Percentiles rank a stretch among this genome's conserved stretches.
Evolutionary conservation across 2,113 vertebrate species (phyloP).

Genomic region (Felis chaus): DNA sequence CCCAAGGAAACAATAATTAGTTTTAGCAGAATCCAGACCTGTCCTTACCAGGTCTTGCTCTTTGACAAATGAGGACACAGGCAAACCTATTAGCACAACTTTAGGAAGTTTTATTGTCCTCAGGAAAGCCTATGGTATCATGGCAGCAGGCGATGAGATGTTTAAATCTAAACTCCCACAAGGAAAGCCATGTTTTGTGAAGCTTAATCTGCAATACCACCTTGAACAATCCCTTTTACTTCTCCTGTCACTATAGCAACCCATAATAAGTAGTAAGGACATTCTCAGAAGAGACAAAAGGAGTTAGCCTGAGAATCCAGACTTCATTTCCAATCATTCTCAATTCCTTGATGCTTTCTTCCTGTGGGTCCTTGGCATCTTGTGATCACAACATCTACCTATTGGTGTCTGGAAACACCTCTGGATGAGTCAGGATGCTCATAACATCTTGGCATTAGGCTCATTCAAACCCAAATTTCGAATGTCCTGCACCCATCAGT

Average conservation of each 20-base stretch:
- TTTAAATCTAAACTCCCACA: not conserved
- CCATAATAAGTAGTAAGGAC: not conserved
- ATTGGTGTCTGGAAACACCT: not conserved
- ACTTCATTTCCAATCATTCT: not conserved
- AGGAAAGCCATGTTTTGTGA: not conserved
- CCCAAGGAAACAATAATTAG: not conserved
- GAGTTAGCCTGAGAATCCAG: not conserved
- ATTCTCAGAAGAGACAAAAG: not conserved
- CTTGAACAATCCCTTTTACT: not conserved
- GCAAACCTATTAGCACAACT: not conserved
- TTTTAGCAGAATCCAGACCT: not conserved
- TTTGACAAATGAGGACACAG: not conserved
- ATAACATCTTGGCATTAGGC: not conserved
- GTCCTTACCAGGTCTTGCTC: not conserved
- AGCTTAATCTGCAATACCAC: not conserved
- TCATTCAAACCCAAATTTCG: not conserved
- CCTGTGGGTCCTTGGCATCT: not conserved
- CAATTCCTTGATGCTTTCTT: not conserved
- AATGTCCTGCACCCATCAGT: too few relatives aligned
- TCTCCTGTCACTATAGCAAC: not conserved
- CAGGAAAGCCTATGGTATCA: not conserved
- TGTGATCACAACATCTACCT: not conserved
- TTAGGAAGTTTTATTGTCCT: not conserved
- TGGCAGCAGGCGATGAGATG: not conserved
- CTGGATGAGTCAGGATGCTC: not conserved